Base-by-base conservation (phyloP, 2,113 vertebrate genomes). In the Trochalopteron elliotii region DNA sequence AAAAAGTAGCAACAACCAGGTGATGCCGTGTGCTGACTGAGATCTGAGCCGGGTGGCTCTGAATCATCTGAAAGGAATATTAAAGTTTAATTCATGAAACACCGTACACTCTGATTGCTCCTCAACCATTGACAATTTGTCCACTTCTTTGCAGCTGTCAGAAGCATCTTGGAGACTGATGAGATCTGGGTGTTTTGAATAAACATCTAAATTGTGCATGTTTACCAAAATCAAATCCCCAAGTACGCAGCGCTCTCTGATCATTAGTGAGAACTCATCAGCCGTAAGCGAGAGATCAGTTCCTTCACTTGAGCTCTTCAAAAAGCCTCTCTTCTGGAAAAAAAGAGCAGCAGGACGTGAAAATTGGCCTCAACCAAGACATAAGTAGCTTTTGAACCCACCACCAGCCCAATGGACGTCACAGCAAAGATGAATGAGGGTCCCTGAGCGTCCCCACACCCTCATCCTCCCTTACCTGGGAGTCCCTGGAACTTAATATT, bases 221-320 rank as follows among this genome's bases (percentile, higher is more conserved):
- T 91, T 95, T 93, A 87, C 81, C 90, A 42, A 91, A 89, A 59
- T 12, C 45, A 89, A 77, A 93, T 89, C 81, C 74, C 88, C 67
- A 31, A 87, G 63, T 84, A 59, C 0, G 1, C 39, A 8, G 39
- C 2, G 0, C 52, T 57, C 57, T 75, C 53, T 91, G 84, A 93
- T 93, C 78, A 39, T 90, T 87, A 94, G 78, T 55, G 88, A 82
- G 82, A 89, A 45, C 77, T 74, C 81, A 25, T 84, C 88, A 93
- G 85, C 87, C 12, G 5, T 53, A 56, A 94, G 87, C 1, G 0
- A 70, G 64, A 78, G 70, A 75, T 78, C 64, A 74, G 72, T 53
- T 70, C 53, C 77, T 91, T 71, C 56, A 11, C 50, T 90, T 16
- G 0, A 63, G 47, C 83, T 71, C n/a, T 79, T 87, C 82, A 81